These are phyloP conservation scores for Myripristis murdjan DNA, from an alignment of 2,797 vertebrate species.

Conservation along the genomic window DNA sequence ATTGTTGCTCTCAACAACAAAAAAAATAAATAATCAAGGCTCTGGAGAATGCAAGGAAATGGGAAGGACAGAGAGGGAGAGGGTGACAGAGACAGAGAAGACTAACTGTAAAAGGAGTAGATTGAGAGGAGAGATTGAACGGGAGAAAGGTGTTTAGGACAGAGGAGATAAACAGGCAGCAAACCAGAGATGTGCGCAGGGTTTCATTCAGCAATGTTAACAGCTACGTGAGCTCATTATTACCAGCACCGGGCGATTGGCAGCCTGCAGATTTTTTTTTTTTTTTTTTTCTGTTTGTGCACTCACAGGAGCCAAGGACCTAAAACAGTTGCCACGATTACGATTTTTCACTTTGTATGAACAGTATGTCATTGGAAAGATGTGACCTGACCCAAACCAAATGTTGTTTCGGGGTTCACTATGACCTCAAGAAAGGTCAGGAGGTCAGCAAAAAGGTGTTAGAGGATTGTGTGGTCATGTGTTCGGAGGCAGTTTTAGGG, in stretches of 20 bases:
- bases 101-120: slow-evolving; percentile 19
- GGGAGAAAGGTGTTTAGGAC: slow-evolving; percentile 44
- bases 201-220: slow-evolving; percentile 73
- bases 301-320: slow-evolving; percentile 11
- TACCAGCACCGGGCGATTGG: slow-evolving; percentile 29
- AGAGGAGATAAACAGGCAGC: slow-evolving; percentile 46
- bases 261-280: too few relatives aligned
- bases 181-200: slow-evolving; percentile 52
- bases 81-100: slow-evolving; percentile 13
- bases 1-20: slow-evolving; percentile 68
- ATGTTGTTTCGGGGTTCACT: slow-evolving; percentile 5
- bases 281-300: slow-evolving; percentile 15
- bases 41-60: neutral
- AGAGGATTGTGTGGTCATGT: neutral
- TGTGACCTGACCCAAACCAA: neutral
- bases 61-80: neutral
- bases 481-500: slow-evolving; percentile 3
- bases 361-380: neutral
- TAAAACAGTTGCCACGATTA: neutral
- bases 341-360: neutral
- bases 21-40: slow-evolving; percentile 25
- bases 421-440: neutral
- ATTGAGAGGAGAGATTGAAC: slow-evolving; percentile 25
- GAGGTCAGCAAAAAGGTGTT: neutral
- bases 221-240: slow-evolving; percentile 64